A percentile compares a stretch with the other conserved stretches of the same genome.
Conservation (phyloP, 1,140 invertebrate species). For the Aphis craccivora region DNA sequence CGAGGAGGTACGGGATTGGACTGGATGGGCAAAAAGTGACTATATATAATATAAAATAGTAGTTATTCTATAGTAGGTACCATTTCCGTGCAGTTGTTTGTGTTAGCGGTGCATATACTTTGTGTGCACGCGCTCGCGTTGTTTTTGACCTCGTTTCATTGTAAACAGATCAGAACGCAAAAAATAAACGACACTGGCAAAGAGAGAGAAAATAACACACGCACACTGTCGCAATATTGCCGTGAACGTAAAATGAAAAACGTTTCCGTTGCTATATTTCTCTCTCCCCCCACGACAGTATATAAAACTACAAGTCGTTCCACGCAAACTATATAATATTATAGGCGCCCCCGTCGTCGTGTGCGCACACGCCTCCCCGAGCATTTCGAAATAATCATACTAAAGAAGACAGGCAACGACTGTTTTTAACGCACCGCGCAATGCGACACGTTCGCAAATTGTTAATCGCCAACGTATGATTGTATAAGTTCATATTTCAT, state of each 20-base stretch:
- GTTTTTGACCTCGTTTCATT: constrained; percentile 31
- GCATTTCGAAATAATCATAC: not conserved
- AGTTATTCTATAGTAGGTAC: not conserved
- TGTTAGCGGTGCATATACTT: constrained; percentile 8
- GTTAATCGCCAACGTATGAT: not conserved
- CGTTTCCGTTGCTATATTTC: not conserved
- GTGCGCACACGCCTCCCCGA: not conserved
- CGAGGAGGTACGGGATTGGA: not conserved
- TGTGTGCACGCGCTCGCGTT: not conserved
- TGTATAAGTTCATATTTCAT: not conserved
- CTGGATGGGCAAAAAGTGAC: not conserved
- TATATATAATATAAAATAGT: not conserved
- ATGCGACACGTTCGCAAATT: not conserved
- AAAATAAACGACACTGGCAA: not conserved
- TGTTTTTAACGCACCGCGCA: not conserved
- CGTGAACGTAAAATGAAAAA: not conserved
- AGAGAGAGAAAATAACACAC: not conserved
- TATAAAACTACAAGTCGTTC: not conserved
- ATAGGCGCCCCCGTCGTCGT: not conserved
- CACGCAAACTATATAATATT: not conserved
- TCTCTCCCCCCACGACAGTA: not conserved
- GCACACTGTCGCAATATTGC: not conserved
- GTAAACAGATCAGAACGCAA: not conserved
- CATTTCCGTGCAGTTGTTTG: not conserved
- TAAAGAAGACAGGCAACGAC: not conserved